Conservation (phyloP, 2,113 vertebrate species). For the Triplophysa rosa region DNA sequence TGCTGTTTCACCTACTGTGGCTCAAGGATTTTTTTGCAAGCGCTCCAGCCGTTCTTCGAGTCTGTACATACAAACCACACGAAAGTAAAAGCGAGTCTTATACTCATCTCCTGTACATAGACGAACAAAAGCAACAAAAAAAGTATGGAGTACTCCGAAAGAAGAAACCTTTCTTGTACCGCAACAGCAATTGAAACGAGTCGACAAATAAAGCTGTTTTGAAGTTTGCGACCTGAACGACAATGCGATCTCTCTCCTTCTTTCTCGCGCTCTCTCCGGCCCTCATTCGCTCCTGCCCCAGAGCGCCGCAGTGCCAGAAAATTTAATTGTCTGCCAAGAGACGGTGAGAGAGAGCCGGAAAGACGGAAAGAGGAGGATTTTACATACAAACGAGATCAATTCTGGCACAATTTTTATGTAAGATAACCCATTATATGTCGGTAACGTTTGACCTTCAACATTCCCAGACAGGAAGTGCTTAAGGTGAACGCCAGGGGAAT, state of each 20-base stretch:
- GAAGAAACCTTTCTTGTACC: slow-evolving; percentile 74
- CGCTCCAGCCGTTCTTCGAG: slow-evolving; percentile 57
- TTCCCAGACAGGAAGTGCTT: slow-evolving; percentile 61
- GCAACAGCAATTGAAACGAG: slow-evolving; percentile 69
- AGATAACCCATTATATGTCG: slow-evolving; percentile 72
- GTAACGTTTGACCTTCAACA: slow-evolving; percentile 70
- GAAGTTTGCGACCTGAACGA: slow-evolving; percentile 74
- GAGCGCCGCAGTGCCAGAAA: slow-evolving; percentile 48
- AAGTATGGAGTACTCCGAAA: slow-evolving; percentile 71
- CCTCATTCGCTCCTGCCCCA: slow-evolving; percentile 38
- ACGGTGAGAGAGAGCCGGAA: slow-evolving; percentile 49
- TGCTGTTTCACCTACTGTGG: slow-evolving; percentile 27
- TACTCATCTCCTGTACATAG: slow-evolving; percentile 79
- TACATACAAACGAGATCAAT: slow-evolving; percentile 59
- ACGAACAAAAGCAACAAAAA: slow-evolving; percentile 74
- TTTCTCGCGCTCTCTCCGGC: slow-evolving; percentile 57
- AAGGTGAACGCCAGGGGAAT: slow-evolving; percentile 54
- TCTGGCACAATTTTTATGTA: slow-evolving; percentile 71
- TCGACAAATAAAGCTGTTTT: slow-evolving; percentile 72
- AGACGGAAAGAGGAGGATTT: slow-evolving; percentile 56
- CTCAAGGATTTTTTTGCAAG: slow-evolving; percentile 29
- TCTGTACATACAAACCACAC: slow-evolving; percentile 74
- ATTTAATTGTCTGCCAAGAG: slow-evolving; percentile 40
- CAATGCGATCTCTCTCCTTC: slow-evolving; percentile 58
- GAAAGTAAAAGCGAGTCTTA: slow-evolving; percentile 65